These are phyloP conservation scores for Petrocephalus microphthalmus DNA, from an alignment of 2,113 vertebrate species.

Conservation along the genomic window DNA sequence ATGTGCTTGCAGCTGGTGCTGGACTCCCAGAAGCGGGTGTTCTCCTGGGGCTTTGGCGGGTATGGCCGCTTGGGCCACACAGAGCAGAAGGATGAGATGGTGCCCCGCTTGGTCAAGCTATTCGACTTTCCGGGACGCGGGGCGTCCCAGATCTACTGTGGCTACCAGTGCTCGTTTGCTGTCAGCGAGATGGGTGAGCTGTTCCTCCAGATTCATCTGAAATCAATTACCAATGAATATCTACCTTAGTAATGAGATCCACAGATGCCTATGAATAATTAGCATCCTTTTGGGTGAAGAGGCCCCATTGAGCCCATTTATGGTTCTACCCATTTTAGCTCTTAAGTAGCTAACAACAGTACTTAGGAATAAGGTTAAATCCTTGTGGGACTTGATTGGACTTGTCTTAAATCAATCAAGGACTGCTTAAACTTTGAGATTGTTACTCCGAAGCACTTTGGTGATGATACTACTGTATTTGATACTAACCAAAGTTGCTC, in stretches of 20 bases:
- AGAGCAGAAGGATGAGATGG: constrained; percentile 94
- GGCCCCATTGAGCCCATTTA: no score
- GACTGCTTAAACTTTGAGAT: background rate
- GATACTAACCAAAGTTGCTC: background rate
- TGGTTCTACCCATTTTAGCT: background rate
- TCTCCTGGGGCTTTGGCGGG: constrained; percentile 92
- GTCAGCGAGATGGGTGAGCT: constrained; percentile 81
- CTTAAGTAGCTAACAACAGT: background rate
- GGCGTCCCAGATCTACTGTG: constrained; percentile 75
- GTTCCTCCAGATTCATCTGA: background rate
- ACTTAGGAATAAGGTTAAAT: background rate
- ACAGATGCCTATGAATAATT: background rate
- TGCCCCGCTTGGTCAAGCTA: constrained; percentile 86
- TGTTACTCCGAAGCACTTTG: background rate
- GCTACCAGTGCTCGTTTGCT: constrained; percentile 89
- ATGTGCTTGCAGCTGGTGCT: constrained; percentile 68
- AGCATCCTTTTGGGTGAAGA: background rate
- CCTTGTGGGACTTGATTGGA: background rate
- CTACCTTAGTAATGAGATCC: background rate
- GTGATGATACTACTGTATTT: background rate
- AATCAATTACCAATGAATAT: background rate
- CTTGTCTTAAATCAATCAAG: background rate
- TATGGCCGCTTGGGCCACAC: constrained; percentile 88
- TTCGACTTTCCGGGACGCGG: constrained; percentile 91
- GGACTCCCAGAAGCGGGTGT: constrained; percentile 90